These are phyloP conservation scores for Synanthedon formicaeformis DNA, from an alignment of 2,888 invertebrate genomes.

Conservation along the genomic window DNA sequence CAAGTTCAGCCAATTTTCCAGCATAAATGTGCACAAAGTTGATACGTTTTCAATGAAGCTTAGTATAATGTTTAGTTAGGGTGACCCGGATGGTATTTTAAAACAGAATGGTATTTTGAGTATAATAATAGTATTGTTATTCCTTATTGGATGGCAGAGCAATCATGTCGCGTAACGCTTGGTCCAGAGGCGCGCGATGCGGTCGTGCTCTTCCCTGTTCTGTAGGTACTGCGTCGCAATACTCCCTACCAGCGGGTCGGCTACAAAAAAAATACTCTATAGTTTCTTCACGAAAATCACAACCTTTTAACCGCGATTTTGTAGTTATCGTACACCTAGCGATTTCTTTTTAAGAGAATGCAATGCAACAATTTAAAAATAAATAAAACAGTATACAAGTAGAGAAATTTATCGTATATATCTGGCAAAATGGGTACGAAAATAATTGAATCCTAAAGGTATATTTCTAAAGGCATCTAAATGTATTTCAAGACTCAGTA, in stretches of 20 bases:
- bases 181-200: slow-evolving; percentile 98
- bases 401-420: too few relatives aligned
- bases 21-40: background rate
- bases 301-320: too few relatives aligned
- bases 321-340: too few relatives aligned
- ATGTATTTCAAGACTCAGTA: too few relatives aligned
- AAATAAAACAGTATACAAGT: too few relatives aligned
- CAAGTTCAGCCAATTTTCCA: background rate
- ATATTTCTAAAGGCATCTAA: too few relatives aligned
- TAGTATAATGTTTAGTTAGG: slow-evolving; percentile 23
- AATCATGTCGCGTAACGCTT: slow-evolving; percentile 96
- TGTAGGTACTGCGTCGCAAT: slow-evolving; percentile 98
- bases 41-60: slow-evolving; percentile 32
- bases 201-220: slow-evolving; percentile 97
- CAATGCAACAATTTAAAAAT: too few relatives aligned
- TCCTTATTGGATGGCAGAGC: slow-evolving; percentile 24
- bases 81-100: slow-evolving; percentile 53
- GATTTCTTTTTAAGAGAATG: too few relatives aligned
- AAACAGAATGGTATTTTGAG: slow-evolving; percentile 50
- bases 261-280: slow-evolving; percentile 69
- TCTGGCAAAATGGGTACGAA: too few relatives aligned
- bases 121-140: slow-evolving; percentile 40
- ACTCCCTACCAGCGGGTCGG: slow-evolving; percentile 96
- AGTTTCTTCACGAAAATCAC: background rate
- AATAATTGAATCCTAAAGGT: too few relatives aligned